Percentiles rank a stretch among this genome's conserved stretches.
Conservation (phyloP, 2,113 vertebrate species). For the Planiliza haematocheilus region DNA sequence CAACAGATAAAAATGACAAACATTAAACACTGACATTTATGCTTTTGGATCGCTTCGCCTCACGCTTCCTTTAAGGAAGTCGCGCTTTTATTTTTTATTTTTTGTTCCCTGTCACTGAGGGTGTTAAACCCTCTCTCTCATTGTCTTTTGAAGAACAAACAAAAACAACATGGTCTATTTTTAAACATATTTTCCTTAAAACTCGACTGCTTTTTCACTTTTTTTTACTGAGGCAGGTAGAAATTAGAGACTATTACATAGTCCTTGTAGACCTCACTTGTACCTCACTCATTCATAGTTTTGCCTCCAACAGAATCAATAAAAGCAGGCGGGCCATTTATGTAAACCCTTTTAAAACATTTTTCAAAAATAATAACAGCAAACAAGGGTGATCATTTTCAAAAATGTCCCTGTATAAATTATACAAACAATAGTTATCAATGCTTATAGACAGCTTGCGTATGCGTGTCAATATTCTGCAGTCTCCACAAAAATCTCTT, state of each 20-base stretch:
- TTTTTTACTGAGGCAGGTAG: slow-evolving; percentile 44
- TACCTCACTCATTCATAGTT: neutral
- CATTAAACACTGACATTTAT: slow-evolving; percentile 79
- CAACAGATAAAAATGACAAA: slow-evolving; percentile 80
- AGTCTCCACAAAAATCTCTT: slow-evolving; percentile 51
- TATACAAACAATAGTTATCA: slow-evolving; percentile 79
- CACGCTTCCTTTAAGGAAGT: slow-evolving; percentile 73
- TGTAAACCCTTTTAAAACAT: slow-evolving; percentile 75
- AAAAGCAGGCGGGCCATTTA: slow-evolving; percentile 58
- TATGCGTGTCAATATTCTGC: slow-evolving; percentile 34
- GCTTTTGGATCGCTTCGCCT: slow-evolving; percentile 64
- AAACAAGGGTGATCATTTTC: slow-evolving; percentile 58
- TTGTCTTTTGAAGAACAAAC: slow-evolving; percentile 79
- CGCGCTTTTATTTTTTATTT: slow-evolving; percentile 14
- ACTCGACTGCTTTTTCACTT: slow-evolving; percentile 41
- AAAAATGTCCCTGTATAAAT: slow-evolving; percentile 82
- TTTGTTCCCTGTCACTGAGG: slow-evolving; percentile 31
- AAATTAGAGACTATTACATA: slow-evolving; percentile 68
- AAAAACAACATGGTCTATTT: slow-evolving; percentile 66
- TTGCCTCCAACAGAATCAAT: slow-evolving; percentile 42
- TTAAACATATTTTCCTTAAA: slow-evolving; percentile 68
- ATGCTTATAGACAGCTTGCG: slow-evolving; percentile 72
- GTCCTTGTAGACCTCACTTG: slow-evolving; percentile 29
- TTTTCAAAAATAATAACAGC: slow-evolving; percentile 77
- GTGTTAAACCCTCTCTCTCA: slow-evolving; percentile 49